phyloP scores from a whole-genome alignment of 2,888 invertebrate species.

The Rhamnusium bicolor region DNA sequence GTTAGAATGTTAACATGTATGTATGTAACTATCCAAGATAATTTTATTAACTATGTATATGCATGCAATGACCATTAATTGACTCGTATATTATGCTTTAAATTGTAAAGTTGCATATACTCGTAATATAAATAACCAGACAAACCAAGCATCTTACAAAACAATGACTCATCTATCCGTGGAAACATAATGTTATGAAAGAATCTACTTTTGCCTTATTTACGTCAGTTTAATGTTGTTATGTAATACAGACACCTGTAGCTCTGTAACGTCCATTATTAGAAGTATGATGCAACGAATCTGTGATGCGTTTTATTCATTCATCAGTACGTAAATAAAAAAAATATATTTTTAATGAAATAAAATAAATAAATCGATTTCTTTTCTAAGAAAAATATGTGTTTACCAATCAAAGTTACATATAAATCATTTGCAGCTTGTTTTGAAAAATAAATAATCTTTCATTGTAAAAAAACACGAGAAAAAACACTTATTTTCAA shows the following conservation, averaged over 20 bases:
- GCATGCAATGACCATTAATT: background rate
- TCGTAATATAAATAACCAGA: background rate
- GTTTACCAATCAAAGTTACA: no score
- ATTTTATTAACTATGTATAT: background rate
- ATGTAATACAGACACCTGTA: constrained; percentile 22
- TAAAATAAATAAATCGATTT: no score
- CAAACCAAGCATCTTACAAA: constrained; percentile 2
- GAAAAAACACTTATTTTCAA: no score
- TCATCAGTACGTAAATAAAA: background rate
- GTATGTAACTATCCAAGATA: no score
- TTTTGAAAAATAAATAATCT: no score
- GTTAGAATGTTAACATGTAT: background rate
- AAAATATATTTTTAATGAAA: no score
- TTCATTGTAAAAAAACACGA: no score
- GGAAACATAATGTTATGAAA: constrained; percentile 24
- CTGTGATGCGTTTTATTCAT: constrained; percentile 12
- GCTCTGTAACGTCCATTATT: constrained; percentile 13
- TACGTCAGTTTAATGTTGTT: constrained; percentile 19
- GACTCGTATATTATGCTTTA: background rate
- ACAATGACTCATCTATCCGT: constrained; percentile 23
- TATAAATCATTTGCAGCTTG: no score
- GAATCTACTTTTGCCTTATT: constrained; percentile 11
- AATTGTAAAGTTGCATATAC: background rate
- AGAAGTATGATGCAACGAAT: constrained; percentile 12
- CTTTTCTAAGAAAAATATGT: no score